These are phyloP conservation scores for Butorides virescens DNA, from an alignment of 2,113 vertebrate genomes.

Conservation along the genomic window DNA sequence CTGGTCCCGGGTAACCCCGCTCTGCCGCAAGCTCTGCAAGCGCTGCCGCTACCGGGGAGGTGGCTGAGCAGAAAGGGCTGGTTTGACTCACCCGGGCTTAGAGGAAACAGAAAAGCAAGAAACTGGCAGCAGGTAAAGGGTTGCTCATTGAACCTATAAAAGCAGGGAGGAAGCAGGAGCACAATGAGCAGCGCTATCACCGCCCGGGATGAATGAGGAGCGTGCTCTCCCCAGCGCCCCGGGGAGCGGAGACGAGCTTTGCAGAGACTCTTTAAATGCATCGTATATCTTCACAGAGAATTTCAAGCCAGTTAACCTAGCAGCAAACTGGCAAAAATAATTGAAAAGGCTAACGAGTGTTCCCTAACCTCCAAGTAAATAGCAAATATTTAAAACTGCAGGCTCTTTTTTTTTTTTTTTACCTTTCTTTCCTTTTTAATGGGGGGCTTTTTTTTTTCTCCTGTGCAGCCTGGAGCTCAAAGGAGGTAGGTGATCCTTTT, in stretches of 20 bases:
- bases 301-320: neutral
- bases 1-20: neutral
- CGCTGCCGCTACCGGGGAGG: rapidly evolving
- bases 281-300: neutral
- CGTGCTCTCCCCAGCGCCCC: neutral
- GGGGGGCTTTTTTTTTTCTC: neutral
- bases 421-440: neutral
- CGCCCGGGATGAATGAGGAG: neutral
- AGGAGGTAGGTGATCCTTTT: neutral
- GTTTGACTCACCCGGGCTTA: neutral
- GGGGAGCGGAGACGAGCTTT: neutral
- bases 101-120: neutral
- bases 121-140: neutral
- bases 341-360: neutral
- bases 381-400: neutral
- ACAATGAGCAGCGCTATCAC: neutral
- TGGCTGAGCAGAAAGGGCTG: neutral
- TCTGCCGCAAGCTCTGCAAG: neutral
- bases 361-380: neutral
- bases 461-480: neutral
- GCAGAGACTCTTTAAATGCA: neutral
- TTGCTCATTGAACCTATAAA: neutral
- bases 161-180: neutral
- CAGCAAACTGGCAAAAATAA: neutral
- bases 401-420: neutral